These are phyloP conservation scores for Zaprionus nigranus DNA, from an alignment of 1,140 invertebrate species.

Conservation along the genomic window DNA sequence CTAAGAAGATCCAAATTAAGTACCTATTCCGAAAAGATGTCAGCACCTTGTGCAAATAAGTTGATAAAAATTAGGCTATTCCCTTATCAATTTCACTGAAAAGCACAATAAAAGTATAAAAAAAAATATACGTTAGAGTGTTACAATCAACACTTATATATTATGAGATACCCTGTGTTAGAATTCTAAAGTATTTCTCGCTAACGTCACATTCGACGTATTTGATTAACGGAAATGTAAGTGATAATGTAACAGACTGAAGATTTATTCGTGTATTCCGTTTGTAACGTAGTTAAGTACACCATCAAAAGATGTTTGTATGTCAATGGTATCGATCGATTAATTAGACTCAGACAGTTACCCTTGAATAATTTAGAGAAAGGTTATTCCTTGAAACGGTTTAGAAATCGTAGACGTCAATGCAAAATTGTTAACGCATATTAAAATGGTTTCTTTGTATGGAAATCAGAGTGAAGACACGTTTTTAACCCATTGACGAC, in stretches of 20 bases:
- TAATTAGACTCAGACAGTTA: not conserved
- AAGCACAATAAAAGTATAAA: constrained; percentile 19
- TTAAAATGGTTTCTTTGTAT: constrained; percentile 10
- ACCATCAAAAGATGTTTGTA: not conserved
- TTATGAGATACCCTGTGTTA: not conserved
- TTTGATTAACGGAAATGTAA: not conserved
- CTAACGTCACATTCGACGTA: not conserved
- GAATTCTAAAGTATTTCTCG: not conserved
- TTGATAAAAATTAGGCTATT: constrained; percentile 27
- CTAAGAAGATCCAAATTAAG: constrained; percentile 27
- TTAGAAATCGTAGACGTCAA: constrained; percentile 28
- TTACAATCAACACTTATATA: constrained; percentile 1
- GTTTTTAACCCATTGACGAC: constrained; percentile 57
- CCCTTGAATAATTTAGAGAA: constrained; percentile 20
- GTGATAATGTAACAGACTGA: not conserved
- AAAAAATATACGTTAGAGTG: not conserved
- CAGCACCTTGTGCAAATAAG: constrained; percentile 27
- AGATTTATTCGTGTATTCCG: not conserved
- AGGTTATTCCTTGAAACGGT: constrained; percentile 30
- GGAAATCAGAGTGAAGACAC: constrained; percentile 40
- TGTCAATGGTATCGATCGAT: not conserved
- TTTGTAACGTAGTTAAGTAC: not conserved
- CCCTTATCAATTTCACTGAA: constrained; percentile 43
- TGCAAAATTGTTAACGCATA: constrained; percentile 15
- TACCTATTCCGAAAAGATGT: constrained; percentile 13